These are phyloP conservation scores for Cydia splendana DNA, from an alignment of 1,140 invertebrate species.

Conservation along the genomic window DNA sequence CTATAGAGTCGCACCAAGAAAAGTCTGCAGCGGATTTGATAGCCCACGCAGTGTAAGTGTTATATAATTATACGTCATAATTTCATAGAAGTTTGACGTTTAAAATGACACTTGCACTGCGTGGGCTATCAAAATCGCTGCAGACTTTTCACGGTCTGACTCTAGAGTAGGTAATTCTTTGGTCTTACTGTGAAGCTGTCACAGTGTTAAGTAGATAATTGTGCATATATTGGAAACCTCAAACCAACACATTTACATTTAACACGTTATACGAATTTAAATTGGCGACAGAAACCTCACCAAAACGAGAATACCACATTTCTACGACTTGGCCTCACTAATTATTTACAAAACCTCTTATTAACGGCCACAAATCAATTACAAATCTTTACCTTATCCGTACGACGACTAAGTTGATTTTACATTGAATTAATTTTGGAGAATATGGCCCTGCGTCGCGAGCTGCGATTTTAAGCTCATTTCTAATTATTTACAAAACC, in stretches of 20 bases:
- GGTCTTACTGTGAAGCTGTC: too few species aligned
- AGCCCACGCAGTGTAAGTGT: too few species aligned
- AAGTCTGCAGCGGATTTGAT: too few species aligned
- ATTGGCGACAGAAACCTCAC: neutral
- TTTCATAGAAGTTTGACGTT: too few species aligned
- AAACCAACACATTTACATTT: neutral
- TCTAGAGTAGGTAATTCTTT: too few species aligned
- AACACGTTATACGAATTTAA: neutral
- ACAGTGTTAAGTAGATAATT: neutral
- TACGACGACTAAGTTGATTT: neutral
- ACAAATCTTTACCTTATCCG: neutral
- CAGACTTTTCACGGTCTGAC: too few species aligned
- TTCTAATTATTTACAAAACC: too few species aligned
- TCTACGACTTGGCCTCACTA: neutral
- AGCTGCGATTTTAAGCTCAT: too few species aligned
- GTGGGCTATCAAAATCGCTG: too few species aligned
- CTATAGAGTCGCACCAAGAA: too few species aligned
- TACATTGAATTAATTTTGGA: neutral
- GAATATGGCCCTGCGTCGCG: neutral
- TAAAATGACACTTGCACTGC: too few species aligned
- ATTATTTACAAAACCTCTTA: slow-evolving; percentile 8
- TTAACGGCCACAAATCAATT: neutral
- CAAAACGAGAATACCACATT: neutral
- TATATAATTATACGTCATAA: too few species aligned
- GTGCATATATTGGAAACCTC: neutral